Evolutionary conservation across 2,797 vertebrate species (phyloP).

Genomic region (Chiroxiphia lanceolata): DNA sequence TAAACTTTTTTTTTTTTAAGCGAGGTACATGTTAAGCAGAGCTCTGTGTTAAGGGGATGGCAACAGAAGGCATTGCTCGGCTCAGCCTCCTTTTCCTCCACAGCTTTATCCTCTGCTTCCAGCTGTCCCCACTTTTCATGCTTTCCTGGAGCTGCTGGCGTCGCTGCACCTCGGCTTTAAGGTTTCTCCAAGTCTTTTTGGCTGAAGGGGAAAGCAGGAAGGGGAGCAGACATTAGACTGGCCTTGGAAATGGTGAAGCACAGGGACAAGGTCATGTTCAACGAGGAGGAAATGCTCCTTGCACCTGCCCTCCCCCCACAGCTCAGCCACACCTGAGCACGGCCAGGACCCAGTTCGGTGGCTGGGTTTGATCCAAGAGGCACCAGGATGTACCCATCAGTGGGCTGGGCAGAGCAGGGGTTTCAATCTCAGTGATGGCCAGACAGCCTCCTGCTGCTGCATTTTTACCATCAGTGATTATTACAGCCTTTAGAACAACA

Average conservation of each 20-base stretch:
- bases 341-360: not conserved
- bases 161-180: constrained; percentile 96
- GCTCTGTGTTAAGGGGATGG: constrained; percentile 62
- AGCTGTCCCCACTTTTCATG: constrained; percentile 79
- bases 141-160: constrained; percentile 93
- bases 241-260: not conserved
- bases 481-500: not conserved
- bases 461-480: not conserved
- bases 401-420: not conserved
- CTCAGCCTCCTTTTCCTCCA: constrained; percentile 41
- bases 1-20: constrained; percentile 45
- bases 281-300: rapidly evolving
- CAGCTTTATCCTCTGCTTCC: constrained; percentile 45
- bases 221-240: not conserved
- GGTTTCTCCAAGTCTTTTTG: constrained; percentile 98
- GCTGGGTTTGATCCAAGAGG: not conserved
- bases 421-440: not conserved
- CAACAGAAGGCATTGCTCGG: constrained; percentile 36
- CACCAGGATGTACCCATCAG: not conserved
- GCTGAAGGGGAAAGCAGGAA: constrained; percentile 72
- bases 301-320: not conserved
- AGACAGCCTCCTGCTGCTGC: not conserved
- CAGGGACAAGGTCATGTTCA: not conserved
- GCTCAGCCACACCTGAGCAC: not conserved
- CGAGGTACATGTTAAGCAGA: constrained; percentile 64